Evolutionary conservation across 2,888 invertebrate species (phyloP), one percentile per base, ranked within the genome.

Genomic region (Cataglyphis cursor): DNA sequence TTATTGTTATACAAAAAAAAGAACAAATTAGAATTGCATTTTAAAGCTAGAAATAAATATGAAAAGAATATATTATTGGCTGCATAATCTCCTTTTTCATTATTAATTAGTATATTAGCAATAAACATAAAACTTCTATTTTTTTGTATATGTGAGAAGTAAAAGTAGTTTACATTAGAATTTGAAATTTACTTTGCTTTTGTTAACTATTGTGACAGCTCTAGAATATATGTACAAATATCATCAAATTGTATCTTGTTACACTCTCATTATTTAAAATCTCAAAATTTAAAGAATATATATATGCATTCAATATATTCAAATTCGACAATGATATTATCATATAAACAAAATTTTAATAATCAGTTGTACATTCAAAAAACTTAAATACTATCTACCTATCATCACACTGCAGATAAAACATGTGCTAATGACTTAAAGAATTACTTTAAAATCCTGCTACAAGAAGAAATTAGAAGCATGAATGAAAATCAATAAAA

Each of bases 131-230:
- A 64, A 31, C 3, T 57, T 41, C 3, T 0, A 15, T 24, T 38
- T n/a, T 48, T 64, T 15, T 51, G 6, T 8, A 38, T 15, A 54
- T 51, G 35, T 28, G 28, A 62, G 12, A 12, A 65, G 35, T 38
- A 66, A 21, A 73, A 35, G 21, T 4, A 66, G 66, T 35, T 35
- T 8, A 70, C 3, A 0, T 3, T 51, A 64, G 12, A 57, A 51
- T 38, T 44, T 35, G 6, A 70, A 92, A 93, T 81, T 15, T 75
- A 35, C 4, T 62, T 66, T 41, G 88, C 87, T 91, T 85, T 74
- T 87, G 82, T 82, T 85, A 70, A 85, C 80, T 81, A 84, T 84
- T 83, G 74, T 85, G 84, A 83, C 82, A 85, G 57, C 65, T 84
- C 84, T 70, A 9, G 81, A 82, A 72, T 61, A 8, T 72, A 35